Evolutionary conservation across 2,888 invertebrate species (phyloP).

Genomic region (Zaprionus lineosus): DNA sequence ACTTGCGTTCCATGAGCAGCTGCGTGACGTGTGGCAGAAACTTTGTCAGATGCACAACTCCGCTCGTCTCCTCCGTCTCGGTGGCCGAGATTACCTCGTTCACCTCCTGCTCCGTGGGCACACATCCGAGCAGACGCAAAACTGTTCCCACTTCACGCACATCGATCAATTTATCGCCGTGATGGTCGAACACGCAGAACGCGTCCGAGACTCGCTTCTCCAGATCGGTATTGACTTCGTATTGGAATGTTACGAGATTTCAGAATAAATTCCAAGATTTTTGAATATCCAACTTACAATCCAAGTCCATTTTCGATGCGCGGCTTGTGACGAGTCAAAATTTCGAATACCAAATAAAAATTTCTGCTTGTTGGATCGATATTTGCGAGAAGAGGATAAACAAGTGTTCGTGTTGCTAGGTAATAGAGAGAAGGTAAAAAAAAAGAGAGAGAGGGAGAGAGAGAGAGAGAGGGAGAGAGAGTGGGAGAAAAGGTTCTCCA

Average conservation of each 20-base stretch:
- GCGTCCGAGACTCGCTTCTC: slow-evolving; percentile 92
- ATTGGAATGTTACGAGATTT: no score
- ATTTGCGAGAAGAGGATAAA: neutral
- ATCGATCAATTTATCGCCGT: slow-evolving; percentile 93
- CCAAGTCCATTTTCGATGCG: slow-evolving; percentile 53
- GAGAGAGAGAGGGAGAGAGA: neutral
- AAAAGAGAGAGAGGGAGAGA: neutral
- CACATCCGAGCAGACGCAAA: slow-evolving; percentile 92
- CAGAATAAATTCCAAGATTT: neutral
- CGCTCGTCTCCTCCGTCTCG: slow-evolving; percentile 91
- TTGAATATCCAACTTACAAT: slow-evolving; percentile 44
- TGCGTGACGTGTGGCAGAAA: slow-evolving; percentile 92
- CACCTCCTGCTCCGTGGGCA: slow-evolving; percentile 95
- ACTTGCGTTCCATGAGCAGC: slow-evolving; percentile 92
- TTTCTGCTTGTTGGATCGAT: slow-evolving; percentile 28
- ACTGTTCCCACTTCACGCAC: slow-evolving; percentile 96
- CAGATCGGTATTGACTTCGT: slow-evolving; percentile 87
- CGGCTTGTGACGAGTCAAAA: neutral
- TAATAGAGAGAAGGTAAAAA: neutral
- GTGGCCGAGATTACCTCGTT: slow-evolving; percentile 93
- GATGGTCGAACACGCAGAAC: slow-evolving; percentile 95
- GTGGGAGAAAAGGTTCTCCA: no score
- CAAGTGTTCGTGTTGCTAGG: slow-evolving; percentile 18
- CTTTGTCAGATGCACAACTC: slow-evolving; percentile 88
- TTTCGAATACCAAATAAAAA: slow-evolving; percentile 5